Evolutionary conservation across 1,140 invertebrate genomes (phyloP), one percentile per base, ranked within the genome.

Genomic region (Aphelinus certus): DNA sequence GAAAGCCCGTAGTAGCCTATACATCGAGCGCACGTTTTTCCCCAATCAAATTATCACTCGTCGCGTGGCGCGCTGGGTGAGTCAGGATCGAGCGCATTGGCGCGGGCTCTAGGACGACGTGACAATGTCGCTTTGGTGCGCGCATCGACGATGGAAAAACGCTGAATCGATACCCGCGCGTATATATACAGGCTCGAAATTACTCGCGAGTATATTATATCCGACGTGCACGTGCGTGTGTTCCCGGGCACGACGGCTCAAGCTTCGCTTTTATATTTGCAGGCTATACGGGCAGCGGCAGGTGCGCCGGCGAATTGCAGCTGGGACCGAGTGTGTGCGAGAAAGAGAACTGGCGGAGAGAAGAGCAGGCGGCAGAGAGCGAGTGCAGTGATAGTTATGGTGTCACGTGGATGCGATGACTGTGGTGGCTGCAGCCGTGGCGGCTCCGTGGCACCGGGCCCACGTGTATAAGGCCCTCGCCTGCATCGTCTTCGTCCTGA

Each of bases 391-490:
- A 66, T 70, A 58, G 73, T 75, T 57, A 65, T 60, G 73, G 61
- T 71, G 73, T 65, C 73, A 66, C 49, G 56, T 72, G 63, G 64
- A 70, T 67, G 75, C 75, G 55, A 71, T 71, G 74, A 71, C 74
- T 64, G 75, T 71, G 67, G 75, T 71, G 67, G 62, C 68, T 53
- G 63, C 85, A 80, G 83, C 85, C 83, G 84, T 83, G 78, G 83
- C 84, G 83, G 81, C 83, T 82, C 81, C 84, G 83, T 87, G 85
- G 85, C 84, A 87, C 83, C 85, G 86, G 82, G 85, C 84, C 86
- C 83, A 87, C 80, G 79, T 87, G 75, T 87, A 87, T 84, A 88
- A 88, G 81, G 78, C 82, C 73, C 83, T 88, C 75, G 82, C 81
- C 67, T 85, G 85, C 76, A 73, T 87, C 75, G 85, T 88, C 57